A percentile compares a stretch with the other conserved stretches of the same genome.
These are phyloP conservation scores for Coecobrya sp. DNA, from an alignment of 2,888 invertebrate genomes.

Conservation along the genomic window DNA sequence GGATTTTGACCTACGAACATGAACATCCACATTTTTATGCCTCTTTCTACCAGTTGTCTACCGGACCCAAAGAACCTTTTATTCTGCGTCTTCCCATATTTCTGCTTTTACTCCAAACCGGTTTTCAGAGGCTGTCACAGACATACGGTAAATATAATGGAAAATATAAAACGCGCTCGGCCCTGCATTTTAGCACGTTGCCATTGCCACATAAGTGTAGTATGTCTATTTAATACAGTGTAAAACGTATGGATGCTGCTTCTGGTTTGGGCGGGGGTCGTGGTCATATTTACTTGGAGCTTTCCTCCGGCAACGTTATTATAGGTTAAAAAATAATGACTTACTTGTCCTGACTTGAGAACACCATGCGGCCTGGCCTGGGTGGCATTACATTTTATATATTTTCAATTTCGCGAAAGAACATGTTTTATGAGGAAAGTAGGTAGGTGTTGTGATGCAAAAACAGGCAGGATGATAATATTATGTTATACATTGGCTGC, in stretches of 20 bases:
- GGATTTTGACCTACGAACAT: neutral
- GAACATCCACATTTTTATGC: neutral
- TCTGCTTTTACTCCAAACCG: neutral
- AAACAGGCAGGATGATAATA: neutral
- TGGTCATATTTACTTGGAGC: neutral
- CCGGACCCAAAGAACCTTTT: neutral
- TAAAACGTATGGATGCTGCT: neutral
- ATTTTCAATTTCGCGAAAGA: neutral
- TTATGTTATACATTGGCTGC: neutral
- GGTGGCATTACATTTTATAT: neutral
- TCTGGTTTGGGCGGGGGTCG: neutral
- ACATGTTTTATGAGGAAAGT: neutral
- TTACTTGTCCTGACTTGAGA: slow-evolving; percentile 30
- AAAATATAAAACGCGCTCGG: neutral
- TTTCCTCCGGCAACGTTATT: neutral
- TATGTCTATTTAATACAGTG: neutral
- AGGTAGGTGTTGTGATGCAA: neutral
- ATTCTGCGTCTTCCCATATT: neutral
- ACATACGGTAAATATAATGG: neutral
- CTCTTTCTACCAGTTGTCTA: neutral
- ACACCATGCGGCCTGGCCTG: neutral
- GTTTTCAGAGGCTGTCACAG: slow-evolving; percentile 16
- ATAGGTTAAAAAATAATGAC: slow-evolving; percentile 5
- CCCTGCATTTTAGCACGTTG: too few species aligned
- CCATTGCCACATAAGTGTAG: neutral